These are phyloP conservation scores for Ridgeia piscesae DNA, from an alignment of 1,140 invertebrate genomes.

Conservation along the genomic window DNA sequence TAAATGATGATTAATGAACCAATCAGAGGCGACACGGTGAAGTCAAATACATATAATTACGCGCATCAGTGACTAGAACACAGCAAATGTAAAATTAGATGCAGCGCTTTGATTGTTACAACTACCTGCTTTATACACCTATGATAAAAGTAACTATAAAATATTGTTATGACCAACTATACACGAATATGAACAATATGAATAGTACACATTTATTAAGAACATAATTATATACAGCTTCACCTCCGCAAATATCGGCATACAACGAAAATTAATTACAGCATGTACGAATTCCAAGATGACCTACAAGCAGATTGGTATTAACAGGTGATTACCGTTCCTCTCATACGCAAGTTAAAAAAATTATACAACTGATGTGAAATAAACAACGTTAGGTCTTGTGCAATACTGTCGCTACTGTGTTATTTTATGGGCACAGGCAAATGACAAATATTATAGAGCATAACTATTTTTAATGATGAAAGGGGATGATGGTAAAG, in stretches of 20 bases:
- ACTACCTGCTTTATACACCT: no score
- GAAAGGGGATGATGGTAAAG: no score
- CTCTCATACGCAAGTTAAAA: no score
- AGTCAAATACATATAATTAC: background rate
- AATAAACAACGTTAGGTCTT: background rate
- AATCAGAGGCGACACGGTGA: background rate
- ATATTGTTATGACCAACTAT: no score
- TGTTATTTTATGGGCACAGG: no score
- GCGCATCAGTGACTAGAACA: background rate
- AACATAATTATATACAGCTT: background rate
- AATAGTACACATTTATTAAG: background rate
- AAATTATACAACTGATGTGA: no score
- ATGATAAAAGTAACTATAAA: no score
- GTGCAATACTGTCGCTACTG: background rate
- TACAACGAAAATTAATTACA: background rate
- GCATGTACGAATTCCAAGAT: background rate
- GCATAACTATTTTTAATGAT: no score
- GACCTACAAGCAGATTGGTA: background rate
- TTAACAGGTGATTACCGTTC: background rate
- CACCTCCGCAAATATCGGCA: background rate
- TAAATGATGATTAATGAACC: background rate
- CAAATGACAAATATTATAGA: no score
- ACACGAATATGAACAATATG: background rate
- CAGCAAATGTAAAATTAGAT: background rate
- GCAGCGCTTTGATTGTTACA: no score